These are phyloP conservation scores for Onychorhynchus coronatus DNA, from an alignment of 2,113 vertebrate genomes.

Conservation along the genomic window DNA sequence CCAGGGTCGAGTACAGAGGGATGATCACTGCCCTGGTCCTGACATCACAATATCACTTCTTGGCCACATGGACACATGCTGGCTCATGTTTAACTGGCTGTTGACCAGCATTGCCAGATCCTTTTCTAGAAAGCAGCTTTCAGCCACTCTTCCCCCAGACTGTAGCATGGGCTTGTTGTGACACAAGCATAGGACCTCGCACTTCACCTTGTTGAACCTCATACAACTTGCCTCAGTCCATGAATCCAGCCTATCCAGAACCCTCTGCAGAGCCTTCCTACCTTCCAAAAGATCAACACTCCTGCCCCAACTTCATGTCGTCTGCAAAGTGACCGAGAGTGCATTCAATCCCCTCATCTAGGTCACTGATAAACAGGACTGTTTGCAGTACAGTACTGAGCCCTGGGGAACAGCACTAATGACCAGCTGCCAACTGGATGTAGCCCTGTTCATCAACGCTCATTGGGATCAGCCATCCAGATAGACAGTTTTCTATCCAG, in stretches of 20 bases:
- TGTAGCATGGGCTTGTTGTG: neutral
- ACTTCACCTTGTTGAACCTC: neutral
- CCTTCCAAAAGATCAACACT: neutral
- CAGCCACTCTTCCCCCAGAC: neutral
- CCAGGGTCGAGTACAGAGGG: neutral
- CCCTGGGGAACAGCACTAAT: neutral
- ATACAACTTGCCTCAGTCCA: neutral
- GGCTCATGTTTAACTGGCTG: neutral
- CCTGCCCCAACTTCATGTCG: rapidly evolving
- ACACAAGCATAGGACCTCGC: neutral
- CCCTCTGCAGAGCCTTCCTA: neutral
- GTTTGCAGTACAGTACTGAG: neutral
- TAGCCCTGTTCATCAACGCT: neutral
- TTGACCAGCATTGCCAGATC: neutral
- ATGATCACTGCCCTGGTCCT: neutral
- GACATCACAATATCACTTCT: neutral
- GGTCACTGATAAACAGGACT: neutral
- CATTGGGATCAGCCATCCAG: neutral
- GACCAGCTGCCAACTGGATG: neutral
- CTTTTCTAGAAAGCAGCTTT: neutral
- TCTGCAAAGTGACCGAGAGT: neutral
- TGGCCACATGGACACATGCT: neutral
- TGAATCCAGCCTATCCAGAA: neutral
- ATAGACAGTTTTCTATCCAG: neutral
- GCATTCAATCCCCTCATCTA: neutral